Evolutionary conservation across 2,888 invertebrate genomes (phyloP).

Genomic region (Agrotis ipsilon): DNA sequence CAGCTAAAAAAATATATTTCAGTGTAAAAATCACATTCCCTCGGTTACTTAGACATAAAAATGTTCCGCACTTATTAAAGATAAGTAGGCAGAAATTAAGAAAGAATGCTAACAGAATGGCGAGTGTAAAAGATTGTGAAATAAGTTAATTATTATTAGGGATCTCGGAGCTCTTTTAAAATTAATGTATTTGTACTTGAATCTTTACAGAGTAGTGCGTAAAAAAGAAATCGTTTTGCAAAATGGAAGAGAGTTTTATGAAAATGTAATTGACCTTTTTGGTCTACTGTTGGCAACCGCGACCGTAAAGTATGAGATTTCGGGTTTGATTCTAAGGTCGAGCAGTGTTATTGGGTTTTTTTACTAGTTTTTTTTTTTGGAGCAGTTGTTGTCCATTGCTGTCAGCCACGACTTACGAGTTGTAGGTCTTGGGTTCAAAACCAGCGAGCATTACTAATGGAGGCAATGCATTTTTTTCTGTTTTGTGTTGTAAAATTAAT

Average conservation of each 20-base stretch:
- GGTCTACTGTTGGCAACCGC: no score
- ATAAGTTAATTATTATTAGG: conserved; percentile 48
- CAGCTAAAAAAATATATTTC: background rate
- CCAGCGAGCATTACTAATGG: no score
- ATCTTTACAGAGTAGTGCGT: conserved; percentile 23
- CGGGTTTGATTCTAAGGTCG: no score
- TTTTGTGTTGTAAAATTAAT: no score
- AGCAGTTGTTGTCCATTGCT: no score
- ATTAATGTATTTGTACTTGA: conserved; percentile 48
- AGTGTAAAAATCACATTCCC: conserved; percentile 18
- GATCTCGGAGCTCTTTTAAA: conserved; percentile 26
- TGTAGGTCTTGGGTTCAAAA: no score
- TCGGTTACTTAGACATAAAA: conserved; percentile 19
- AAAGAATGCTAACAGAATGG: conserved; percentile 33
- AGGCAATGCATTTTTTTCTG: no score
- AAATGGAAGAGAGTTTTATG: background rate
- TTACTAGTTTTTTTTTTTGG: no score
- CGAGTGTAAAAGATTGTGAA: conserved; percentile 45
- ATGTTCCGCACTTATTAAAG: conserved; percentile 37
- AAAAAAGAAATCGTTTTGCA: conserved; percentile 12
- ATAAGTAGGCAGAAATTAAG: conserved; percentile 40
- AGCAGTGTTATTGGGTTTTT: no score
- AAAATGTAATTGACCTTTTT: background rate
- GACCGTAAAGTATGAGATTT: no score
- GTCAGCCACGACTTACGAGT: no score